Evolutionary conservation across 2,888 invertebrate species (phyloP), one percentile per base, ranked within the genome.

Genomic region (Drosophila formosana): DNA sequence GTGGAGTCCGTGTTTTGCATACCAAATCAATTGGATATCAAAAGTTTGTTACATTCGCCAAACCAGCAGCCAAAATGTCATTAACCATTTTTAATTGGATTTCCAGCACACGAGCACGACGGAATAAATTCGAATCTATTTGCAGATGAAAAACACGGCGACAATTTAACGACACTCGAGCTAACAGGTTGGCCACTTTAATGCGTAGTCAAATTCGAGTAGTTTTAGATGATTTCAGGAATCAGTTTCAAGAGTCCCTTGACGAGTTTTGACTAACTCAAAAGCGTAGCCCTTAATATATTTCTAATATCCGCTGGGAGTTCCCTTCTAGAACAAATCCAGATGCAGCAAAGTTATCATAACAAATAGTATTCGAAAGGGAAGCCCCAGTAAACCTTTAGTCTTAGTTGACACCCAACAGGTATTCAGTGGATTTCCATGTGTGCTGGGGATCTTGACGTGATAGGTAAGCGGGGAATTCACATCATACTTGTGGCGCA

Each of bases 51-150:
- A 55, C 63, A 43, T 51, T 68, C 41, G 13, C 51, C 61, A 60
- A 65, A 53, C 45, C 37, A 41, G 49, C 49, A 46, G 55, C 55
- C 66, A 53, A 69, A 75, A 65, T 75, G 72, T 50, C 69, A 63
- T 65, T 66, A 60, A 39, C 62, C 51, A 64, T 41, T 72, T 75
- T 72, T 69, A 78, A 78, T 78, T 78, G 78, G 68, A 69, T 77
- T 79, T 67, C 7, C 58, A 41, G 13, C 11, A n/a, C 46, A 46
- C 45, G 51, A 45, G 39, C 50, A 45, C 28, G 41, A 53, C 50
- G 6, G 18, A 41, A 58, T 46, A 34, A 46, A 41, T 41, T 52
- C 37, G 13, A 39, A 52, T 50, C 34, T 50, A 50, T 50, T 50
- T 34, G 11, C 34, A 50, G 7, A 41, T 28, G 43, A 8, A n/a